Conservation (phyloP, 1,140 invertebrate genomes). For the Pissodes strobi region DNA sequence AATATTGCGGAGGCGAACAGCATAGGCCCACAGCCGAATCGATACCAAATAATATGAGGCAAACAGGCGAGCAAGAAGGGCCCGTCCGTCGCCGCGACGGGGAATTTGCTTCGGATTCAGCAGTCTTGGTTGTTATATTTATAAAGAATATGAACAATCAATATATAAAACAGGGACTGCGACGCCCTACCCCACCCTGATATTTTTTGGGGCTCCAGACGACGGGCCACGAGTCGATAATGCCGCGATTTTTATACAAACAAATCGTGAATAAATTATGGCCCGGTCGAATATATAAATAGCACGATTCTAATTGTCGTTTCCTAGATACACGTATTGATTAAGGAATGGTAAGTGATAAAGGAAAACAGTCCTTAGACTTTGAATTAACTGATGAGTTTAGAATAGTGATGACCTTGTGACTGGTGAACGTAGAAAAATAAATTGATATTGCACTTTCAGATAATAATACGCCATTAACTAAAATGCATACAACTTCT, state of each 20-base stretch:
- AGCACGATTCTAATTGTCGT: too few species aligned
- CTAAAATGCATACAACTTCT: too few species aligned
- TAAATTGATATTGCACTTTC: too few species aligned
- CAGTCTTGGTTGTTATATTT: conserved; percentile 32
- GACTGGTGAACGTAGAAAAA: too few species aligned
- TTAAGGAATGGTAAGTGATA: too few species aligned
- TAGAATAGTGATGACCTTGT: too few species aligned
- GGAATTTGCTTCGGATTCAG: conserved; percentile 21
- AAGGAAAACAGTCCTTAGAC: too few species aligned
- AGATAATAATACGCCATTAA: too few species aligned
- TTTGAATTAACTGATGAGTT: too few species aligned
- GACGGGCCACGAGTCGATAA: conserved; percentile 14
- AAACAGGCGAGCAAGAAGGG: conserved; percentile 4
- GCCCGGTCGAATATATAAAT: too few species aligned
- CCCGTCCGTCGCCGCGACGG: background rate
- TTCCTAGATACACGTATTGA: too few species aligned
- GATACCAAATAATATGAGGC: conserved; percentile 25
- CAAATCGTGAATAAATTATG: too few species aligned
- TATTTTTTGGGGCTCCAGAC: conserved; percentile 25
- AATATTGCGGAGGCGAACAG: conserved; percentile 8
- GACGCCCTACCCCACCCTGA: conserved; percentile 18
- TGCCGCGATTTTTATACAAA: background rate
- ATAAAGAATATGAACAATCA: conserved; percentile 35
- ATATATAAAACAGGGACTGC: conserved; percentile 22
- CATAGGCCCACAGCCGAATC: conserved; percentile 12